A percentile compares a stretch with the other conserved stretches of the same genome.
Evolutionary conservation across 2,113 vertebrate genomes (phyloP).

Genomic region (Chionodraco myersi): DNA sequence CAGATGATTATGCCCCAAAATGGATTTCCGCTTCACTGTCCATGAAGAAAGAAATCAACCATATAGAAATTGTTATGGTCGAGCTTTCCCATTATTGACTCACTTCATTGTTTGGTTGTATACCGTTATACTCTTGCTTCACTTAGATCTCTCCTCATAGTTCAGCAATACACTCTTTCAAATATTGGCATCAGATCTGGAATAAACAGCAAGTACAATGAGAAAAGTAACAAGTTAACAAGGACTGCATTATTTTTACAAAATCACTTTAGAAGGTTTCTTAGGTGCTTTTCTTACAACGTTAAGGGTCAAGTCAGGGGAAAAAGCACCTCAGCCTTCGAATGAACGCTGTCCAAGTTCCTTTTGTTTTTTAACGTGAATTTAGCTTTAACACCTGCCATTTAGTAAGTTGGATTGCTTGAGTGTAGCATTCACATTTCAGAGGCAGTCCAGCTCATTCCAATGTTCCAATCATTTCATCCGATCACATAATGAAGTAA

Average conservation of each 20-base stretch:
- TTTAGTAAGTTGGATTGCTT: slow-evolving; percentile 8
- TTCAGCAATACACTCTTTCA: slow-evolving; percentile 3
- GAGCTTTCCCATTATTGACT: background rate
- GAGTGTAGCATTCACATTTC: slow-evolving; percentile 21
- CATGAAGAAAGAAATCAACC: background rate
- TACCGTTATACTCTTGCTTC: background rate
- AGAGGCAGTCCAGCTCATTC: slow-evolving; percentile 26
- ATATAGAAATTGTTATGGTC: background rate
- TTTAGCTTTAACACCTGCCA: background rate
- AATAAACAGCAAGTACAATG: background rate
- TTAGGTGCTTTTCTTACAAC: background rate
- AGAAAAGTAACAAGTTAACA: background rate
- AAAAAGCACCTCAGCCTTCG: background rate
- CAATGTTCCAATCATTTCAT: slow-evolving; percentile 25
- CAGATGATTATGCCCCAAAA: background rate
- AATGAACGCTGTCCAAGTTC: background rate
- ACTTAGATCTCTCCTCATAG: background rate
- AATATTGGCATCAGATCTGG: slow-evolving; percentile 25
- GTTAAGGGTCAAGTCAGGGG: background rate
- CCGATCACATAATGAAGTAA: slow-evolving; percentile 5
- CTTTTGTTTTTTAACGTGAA: slow-evolving; percentile 4
- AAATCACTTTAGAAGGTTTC: slow-evolving; percentile 2
- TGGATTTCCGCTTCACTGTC: background rate
- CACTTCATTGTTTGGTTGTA: slow-evolving; percentile 4
- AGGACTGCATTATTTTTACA: slow-evolving; percentile 11